A percentile compares a stretch with the other conserved stretches of the same genome.
Evolutionary conservation across 2,888 invertebrate genomes (phyloP).

Genomic region (Chromoteleia sp.): DNA sequence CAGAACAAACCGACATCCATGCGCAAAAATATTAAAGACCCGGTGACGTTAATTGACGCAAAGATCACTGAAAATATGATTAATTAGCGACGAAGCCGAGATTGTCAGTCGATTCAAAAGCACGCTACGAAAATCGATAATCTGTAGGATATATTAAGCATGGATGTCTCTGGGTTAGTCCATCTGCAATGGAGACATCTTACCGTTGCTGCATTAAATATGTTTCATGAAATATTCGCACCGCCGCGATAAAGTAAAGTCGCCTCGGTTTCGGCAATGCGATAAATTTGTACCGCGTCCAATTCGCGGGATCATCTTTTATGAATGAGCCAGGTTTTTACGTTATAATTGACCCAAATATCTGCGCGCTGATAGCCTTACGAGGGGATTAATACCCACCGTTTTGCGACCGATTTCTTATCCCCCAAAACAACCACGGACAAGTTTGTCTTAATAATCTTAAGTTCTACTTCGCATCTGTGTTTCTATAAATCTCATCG

Average conservation of each 20-base stretch:
- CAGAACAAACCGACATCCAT: neutral
- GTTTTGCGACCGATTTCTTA: neutral
- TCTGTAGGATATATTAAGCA: constrained; percentile 68
- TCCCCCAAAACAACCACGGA: neutral
- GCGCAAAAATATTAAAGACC: constrained; percentile 6
- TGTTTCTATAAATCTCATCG: neutral
- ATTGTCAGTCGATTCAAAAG: constrained; percentile 47
- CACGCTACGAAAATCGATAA: constrained; percentile 57
- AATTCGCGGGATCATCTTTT: constrained; percentile 64
- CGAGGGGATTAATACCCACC: constrained; percentile 11
- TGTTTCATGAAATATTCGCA: constrained; percentile 67
- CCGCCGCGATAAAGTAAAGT: constrained; percentile 58
- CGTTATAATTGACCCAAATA: constrained; percentile 68
- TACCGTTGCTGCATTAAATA: constrained; percentile 66
- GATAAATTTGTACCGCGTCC: constrained; percentile 66
- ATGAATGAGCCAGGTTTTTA: constrained; percentile 61
- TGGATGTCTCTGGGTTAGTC: constrained; percentile 69
- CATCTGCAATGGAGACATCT: constrained; percentile 67
- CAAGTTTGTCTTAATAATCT: neutral
- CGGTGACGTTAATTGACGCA: constrained; percentile 28
- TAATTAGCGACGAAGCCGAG: constrained; percentile 43
- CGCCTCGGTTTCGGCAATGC: constrained; percentile 50
- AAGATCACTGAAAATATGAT: constrained; percentile 42
- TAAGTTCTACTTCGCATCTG: neutral
- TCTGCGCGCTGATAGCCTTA: constrained; percentile 5